These are phyloP conservation scores for Dolichoris vasculosae DNA, from an alignment of 1,140 invertebrate genomes.

Conservation along the genomic window DNA sequence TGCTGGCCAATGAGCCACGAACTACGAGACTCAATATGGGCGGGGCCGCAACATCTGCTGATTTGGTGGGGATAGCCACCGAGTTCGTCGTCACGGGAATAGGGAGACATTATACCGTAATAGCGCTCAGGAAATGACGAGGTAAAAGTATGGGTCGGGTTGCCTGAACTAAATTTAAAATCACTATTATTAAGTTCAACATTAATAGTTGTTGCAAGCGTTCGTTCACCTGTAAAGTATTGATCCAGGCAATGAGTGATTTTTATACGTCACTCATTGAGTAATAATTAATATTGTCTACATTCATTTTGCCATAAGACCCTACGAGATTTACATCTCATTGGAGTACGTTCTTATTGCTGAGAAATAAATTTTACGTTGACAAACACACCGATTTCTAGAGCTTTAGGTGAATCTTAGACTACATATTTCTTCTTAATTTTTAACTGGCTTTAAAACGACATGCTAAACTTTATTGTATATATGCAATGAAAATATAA, in stretches of 20 bases:
- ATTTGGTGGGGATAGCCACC: not conserved
- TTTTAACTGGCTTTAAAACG: too few relatives aligned
- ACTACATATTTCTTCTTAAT: too few relatives aligned
- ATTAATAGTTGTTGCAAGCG: not conserved
- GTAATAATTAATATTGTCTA: not conserved
- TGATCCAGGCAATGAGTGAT: not conserved
- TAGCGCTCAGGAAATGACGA: not conserved
- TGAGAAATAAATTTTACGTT: too few relatives aligned
- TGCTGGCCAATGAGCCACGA: constrained; percentile 59
- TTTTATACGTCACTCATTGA: not conserved
- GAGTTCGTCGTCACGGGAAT: not conserved
- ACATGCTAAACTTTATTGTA: too few relatives aligned
- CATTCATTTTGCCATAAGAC: too few relatives aligned
- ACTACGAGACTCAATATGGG: constrained; percentile 53
- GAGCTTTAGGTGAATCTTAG: too few relatives aligned
- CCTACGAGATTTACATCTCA: too few relatives aligned
- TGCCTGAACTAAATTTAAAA: not conserved
- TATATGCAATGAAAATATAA: too few relatives aligned
- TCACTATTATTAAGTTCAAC: not conserved
- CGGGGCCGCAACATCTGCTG: not conserved
- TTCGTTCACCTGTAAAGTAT: not conserved
- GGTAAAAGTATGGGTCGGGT: not conserved
- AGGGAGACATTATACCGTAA: not conserved
- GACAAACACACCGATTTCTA: too few relatives aligned
- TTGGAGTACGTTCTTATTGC: too few relatives aligned